phyloP scores from a whole-genome alignment of 2,888 invertebrate genomes.

The Lymantria monacha region DNA sequence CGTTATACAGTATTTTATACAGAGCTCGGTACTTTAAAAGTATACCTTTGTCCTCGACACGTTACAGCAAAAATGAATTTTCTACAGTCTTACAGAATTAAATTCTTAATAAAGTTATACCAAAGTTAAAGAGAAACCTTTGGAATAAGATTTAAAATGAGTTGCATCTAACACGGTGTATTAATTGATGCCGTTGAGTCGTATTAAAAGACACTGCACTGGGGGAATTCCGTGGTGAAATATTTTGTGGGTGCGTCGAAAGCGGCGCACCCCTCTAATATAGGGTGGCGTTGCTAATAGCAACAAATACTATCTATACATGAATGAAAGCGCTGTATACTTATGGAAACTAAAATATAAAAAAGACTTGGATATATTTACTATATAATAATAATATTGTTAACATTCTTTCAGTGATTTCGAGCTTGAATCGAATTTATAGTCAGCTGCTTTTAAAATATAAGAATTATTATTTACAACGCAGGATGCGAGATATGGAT shows the following conservation, averaged over 20 bases:
- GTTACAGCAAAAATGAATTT: constrained; percentile 6
- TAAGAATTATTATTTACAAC: constrained; percentile 20
- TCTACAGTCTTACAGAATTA: constrained; percentile 13
- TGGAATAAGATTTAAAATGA: not conserved
- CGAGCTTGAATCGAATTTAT: constrained; percentile 58
- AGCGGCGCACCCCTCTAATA: constrained; percentile 57
- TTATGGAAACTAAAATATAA: constrained; percentile 48
- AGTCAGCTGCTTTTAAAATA: constrained; percentile 47
- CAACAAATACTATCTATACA: constrained; percentile 64
- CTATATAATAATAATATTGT: constrained; percentile 56
- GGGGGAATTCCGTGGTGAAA: constrained; percentile 68
- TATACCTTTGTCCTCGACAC: constrained; percentile 9
- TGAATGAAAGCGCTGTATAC: constrained; percentile 53
- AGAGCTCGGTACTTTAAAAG: constrained; percentile 18
- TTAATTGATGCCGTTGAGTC: constrained; percentile 2
- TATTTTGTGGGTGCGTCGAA: constrained; percentile 64
- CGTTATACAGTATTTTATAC: constrained; percentile 19
- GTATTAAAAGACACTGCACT: constrained; percentile 55
- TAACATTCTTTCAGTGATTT: constrained; percentile 64
- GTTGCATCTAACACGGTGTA: not conserved
- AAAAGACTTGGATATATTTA: constrained; percentile 52
- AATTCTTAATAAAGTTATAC: not conserved
- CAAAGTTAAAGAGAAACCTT: not conserved
- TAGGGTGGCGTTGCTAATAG: constrained; percentile 59
- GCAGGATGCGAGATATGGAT: constrained; percentile 41